Conservation (phyloP, 2,888 invertebrate species). For the Amblyteles armatorius region DNA sequence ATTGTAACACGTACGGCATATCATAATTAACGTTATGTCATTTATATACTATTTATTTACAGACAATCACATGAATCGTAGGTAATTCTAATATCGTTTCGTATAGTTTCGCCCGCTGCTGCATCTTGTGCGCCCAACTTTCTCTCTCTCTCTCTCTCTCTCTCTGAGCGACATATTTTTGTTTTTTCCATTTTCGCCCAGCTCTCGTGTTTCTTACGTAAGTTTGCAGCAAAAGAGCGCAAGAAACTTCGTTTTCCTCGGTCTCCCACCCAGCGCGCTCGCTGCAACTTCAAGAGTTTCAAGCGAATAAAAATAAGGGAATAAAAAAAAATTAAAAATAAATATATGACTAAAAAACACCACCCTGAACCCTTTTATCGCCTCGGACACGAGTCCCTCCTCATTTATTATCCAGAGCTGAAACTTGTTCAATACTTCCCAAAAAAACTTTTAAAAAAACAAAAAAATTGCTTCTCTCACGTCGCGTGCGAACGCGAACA, state of each 20-base stretch:
- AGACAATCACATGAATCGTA: constrained; percentile 84
- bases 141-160: constrained; percentile 36
- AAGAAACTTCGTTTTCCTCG: constrained; percentile 40
- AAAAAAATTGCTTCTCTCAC: constrained; percentile 57
- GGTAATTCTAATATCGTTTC: constrained; percentile 82
- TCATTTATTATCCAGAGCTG: constrained; percentile 78
- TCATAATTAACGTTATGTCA: constrained; percentile 83
- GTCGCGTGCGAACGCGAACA: constrained; percentile 61
- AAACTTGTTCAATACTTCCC: constrained; percentile 83
- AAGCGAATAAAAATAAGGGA: constrained; percentile 26
- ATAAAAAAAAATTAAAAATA: background rate
- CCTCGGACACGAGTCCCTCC: constrained; percentile 66
- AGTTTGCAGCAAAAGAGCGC: constrained; percentile 21
- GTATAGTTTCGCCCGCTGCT: constrained; percentile 78
- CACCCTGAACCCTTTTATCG: constrained; percentile 51
- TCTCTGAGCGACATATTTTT: constrained; percentile 56
- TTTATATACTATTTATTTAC: constrained; percentile 83
- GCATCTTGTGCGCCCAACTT: constrained; percentile 49
- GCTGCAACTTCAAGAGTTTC: constrained; percentile 16
- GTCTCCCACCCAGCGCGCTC: constrained; percentile 26
- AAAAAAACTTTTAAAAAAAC: constrained; percentile 37
- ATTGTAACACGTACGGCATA: constrained; percentile 84
- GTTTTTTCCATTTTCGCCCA: constrained; percentile 21
- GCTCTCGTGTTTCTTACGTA: background rate
- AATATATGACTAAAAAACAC: background rate